Evolutionary conservation across 2,888 invertebrate species (phyloP), one percentile per base, ranked within the genome.

Genomic region (Drosophila formosana): DNA sequence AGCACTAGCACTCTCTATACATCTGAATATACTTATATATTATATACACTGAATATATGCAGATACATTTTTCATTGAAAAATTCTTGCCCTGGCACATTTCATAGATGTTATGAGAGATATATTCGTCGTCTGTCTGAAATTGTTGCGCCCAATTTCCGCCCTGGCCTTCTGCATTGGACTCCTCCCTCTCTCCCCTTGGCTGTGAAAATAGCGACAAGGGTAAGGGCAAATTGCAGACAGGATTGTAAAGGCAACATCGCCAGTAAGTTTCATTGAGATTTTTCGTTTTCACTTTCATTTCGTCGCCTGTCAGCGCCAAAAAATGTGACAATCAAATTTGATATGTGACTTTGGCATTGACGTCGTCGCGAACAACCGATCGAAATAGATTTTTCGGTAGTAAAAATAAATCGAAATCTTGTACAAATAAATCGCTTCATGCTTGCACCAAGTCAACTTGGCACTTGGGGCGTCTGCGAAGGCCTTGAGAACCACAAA

Each of bases 341-440:
- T 82, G 84, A 83, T 78, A 65, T 82, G 67, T 82, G 85, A 80
- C 82, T 81, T 81, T 81, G 81, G 81, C 81, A 81, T 81, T 81
- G 81, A 84, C 79, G 81, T 79, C 69, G 53, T 13, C 56, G 47
- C 53, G 52, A 67, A 66, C 49, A 52, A 65, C 57, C 69, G 68
- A 83, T 82, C 66, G 75, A 81, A 82, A 84, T 84, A 83, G 71
- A 76, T 58, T 79, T 72, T 50, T 49, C 18, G 64, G 25, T 56
- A 25, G 51, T 68, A 74, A 74, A 75, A 66, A 70, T 64, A 75
- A 75, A 69, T 66, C 55, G 46, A 78, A 73, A 71, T 67, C 50
- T 64, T 66, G 58, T 45, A 62, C 75, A 68, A 61, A 61, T 65
- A 73, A 73, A 71, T 64, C 56, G 46, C 52, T 52, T 52, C 43